Base-by-base conservation (phyloP, 1,140 invertebrate species). In the Geopemphigus sp. region DNA sequence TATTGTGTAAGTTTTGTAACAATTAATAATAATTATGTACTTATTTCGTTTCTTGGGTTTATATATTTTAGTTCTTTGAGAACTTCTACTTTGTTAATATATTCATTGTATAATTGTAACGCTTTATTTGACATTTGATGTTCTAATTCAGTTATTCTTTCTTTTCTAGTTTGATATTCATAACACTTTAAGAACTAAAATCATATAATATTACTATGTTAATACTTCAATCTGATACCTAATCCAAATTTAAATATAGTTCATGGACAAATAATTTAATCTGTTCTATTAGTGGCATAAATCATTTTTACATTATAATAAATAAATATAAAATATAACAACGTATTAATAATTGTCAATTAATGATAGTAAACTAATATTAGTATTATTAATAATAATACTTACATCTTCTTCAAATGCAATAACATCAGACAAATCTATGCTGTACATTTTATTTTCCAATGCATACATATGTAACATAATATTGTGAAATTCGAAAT, bases 21-120 rank as follows among this genome's bases (percentile, higher is more conserved):
- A 2, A 68, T 47, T 22, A 26, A 68, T 68, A 24, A 17, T 50
- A 32, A 63, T 26, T 78, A 61, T 39, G 50, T 47, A 78, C 74
- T 78, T 26, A 78, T 78, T 78, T 78, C 74, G 47, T 78, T 78
- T 19, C 57, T 57, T 29, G 74, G 74, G 29, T 78, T 59, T 47
- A 78, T 90, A 83, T 93, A 94, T 81, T 89, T 90, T 14, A 98
- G 86, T 82, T 89, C 86, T 83, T 90, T 90, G 1, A 99, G 85
- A n/a, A 98, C 92, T 57, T 93, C 84, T 53, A 98, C 88, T 78
- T 78, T 78, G 17, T 10, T 78, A 3, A 78, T 78, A 63, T 78
- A 78, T 22, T 78, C 74, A 78, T 78, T 78, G 19, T 78, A 78
- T 8, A 78, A 59, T 50, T 78, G 74, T 78, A 78, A 63, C 6